Evolutionary conservation across 1,140 invertebrate genomes (phyloP).

Genomic region (Limonius californicus): DNA sequence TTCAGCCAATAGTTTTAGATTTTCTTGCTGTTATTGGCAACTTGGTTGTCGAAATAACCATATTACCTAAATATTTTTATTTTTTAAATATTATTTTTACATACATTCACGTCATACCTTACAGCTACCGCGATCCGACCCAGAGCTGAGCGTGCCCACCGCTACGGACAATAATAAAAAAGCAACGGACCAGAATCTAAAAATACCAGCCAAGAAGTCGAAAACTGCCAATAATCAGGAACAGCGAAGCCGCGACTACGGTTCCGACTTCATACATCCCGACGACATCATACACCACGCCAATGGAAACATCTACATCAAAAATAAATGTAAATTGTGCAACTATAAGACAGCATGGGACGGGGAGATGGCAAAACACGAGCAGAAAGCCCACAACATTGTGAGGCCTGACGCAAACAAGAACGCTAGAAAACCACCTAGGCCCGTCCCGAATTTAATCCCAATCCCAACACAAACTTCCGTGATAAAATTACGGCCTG

Average conservation of each 20-base stretch:
- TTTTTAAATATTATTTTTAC: conserved; percentile 10
- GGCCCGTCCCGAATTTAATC: conserved; percentile 68
- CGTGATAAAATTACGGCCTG: conserved; percentile 9
- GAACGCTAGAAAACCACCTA: conserved; percentile 50
- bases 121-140: conserved; percentile 35
- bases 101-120: conserved; percentile 35
- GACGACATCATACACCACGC: conserved; percentile 51
- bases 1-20: no score
- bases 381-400: conserved; percentile 50
- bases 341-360: conserved; percentile 50
- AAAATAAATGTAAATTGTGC: conserved; percentile 45
- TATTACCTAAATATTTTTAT: background rate
- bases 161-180: conserved; percentile 38
- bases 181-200: conserved; percentile 1
- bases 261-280: conserved; percentile 50
- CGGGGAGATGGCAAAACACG: conserved; percentile 54
- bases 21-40: background rate
- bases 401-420: conserved; percentile 34
- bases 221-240: conserved; percentile 17
- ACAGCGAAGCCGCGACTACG: conserved; percentile 23
- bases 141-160: conserved; percentile 37
- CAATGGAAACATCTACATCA: conserved; percentile 49
- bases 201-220: conserved; percentile 16
- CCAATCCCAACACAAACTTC: conserved; percentile 52
- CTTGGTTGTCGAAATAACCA: background rate